Evolutionary conservation across 1,140 invertebrate species (phyloP), one percentile per base, ranked within the genome.

Genomic region (Asbolus verrucosus): DNA sequence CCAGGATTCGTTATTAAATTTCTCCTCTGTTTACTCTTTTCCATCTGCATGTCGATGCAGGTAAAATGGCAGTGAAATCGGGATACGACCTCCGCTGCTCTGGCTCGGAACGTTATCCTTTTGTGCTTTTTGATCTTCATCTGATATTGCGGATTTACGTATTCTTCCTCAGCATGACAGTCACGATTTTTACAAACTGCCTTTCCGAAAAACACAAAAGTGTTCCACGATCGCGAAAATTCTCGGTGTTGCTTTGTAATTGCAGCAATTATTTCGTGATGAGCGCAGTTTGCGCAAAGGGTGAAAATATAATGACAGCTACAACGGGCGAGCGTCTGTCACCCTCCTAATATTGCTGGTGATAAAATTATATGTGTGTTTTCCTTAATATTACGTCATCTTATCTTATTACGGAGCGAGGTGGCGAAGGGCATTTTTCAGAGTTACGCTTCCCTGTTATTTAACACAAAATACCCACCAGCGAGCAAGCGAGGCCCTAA

Each of bases 1-100:
- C n/a, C 11, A 3, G 21, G 21, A 54, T 54, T 14, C 46, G 46
- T 54, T 54, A 54, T 54, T 54, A 54, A 54, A 54, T 54, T 54
- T 54, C 46, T 27, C 46, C 24, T 54, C 46, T 54, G 27, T 54
- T 54, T 24, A 27, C 46, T 24, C 43, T 27, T 54, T 13, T 50
- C 39, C 39, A 14, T 14, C 18, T 36, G 11, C 33, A 36, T 11
- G 11, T 36, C 11, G 5, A 36, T 36, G n/a, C 2, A 36, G 5
- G 33, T 11, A 36, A 36, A 36, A 18, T 21, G 13, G 46, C 6
- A 24, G 27, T 54, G 27, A 43, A 43, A 43, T 54, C 46, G 8
- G 19, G n/a, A n/a, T 27, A 54, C 46, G 11, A 9, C 15, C 3
- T 43, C 39, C 11, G 19, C 27, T 54, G 43, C 43, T 21, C 2